phyloP scores from a whole-genome alignment of 2,113 vertebrate genomes.

The Poicephalus gulielmi region DNA sequence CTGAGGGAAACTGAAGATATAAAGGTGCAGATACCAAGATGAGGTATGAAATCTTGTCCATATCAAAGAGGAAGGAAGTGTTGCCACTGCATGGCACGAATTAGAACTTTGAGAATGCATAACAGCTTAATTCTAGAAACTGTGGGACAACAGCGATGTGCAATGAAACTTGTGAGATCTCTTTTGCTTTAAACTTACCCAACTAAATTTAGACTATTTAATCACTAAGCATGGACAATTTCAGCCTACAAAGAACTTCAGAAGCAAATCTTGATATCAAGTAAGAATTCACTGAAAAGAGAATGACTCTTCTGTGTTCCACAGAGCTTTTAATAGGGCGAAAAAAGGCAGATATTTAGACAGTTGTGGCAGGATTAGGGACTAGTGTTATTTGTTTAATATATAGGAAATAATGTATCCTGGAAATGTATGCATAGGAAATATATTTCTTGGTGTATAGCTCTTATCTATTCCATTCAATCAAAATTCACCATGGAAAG shows the following conservation, averaged over 20 bases:
- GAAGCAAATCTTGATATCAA: not conserved
- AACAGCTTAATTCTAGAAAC: conserved; percentile 19
- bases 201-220: conserved; percentile 22
- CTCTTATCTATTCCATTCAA: conserved; percentile 25
- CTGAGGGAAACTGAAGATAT: conserved; percentile 42
- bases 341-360: not conserved
- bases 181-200: not conserved
- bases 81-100: not conserved
- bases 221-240: conserved; percentile 13
- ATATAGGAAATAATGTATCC: not conserved
- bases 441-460: not conserved
- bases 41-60: conserved; percentile 26
- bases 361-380: not conserved
- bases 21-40: conserved; percentile 28
- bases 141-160: not conserved
- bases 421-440: not conserved
- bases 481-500: conserved; percentile 10
- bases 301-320: not conserved
- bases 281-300: not conserved
- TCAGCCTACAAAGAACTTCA: conserved; percentile 12
- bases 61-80: not conserved
- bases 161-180: conserved; percentile 8
- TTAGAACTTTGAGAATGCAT: not conserved
- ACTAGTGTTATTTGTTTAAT: not conserved
- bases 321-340: not conserved